Conservation (phyloP, 1,140 invertebrate genomes). For the Camponotus pennsylvanicus region DNA sequence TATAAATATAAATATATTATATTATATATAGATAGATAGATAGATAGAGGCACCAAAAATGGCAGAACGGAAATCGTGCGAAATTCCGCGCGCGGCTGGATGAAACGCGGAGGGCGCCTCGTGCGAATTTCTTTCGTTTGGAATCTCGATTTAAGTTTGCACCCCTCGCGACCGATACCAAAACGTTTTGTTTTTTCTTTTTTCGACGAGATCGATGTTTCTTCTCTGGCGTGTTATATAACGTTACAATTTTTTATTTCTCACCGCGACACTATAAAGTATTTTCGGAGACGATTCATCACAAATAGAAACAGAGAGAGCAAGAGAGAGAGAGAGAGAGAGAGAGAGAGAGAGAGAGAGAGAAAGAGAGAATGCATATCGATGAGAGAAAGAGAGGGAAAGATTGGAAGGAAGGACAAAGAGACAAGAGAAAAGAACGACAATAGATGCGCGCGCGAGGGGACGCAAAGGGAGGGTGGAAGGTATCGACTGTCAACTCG, state of each 20-base stretch:
- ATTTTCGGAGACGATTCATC: slow-evolving; percentile 69
- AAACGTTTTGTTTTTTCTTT: slow-evolving; percentile 7
- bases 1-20: slow-evolving; percentile 76
- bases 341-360: slow-evolving; percentile 23
- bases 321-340: slow-evolving; percentile 54
- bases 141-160: slow-evolving; percentile 41
- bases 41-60: slow-evolving; percentile 75
- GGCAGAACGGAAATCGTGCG: slow-evolving; percentile 74
- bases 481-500: slow-evolving; percentile 5
- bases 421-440: background rate
- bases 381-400: slow-evolving; percentile 6
- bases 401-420: background rate
- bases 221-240: slow-evolving; percentile 51
- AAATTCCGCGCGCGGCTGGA: slow-evolving; percentile 71
- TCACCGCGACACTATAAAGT: slow-evolving; percentile 35
- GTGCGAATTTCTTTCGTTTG: slow-evolving; percentile 65
- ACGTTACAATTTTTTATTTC: slow-evolving; percentile 54
- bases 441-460: slow-evolving; percentile 37
- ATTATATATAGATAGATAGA: slow-evolving; percentile 74
- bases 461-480: slow-evolving; percentile 13
- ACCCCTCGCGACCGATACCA: slow-evolving; percentile 42
- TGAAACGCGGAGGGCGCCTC: slow-evolving; percentile 73
- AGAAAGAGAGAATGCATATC: slow-evolving; percentile 65
- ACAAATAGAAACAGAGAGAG: slow-evolving; percentile 58
- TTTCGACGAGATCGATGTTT: slow-evolving; percentile 48